Evolutionary conservation across 1,140 invertebrate species (phyloP).

Genomic region (Acyrthosiphon pisum): DNA sequence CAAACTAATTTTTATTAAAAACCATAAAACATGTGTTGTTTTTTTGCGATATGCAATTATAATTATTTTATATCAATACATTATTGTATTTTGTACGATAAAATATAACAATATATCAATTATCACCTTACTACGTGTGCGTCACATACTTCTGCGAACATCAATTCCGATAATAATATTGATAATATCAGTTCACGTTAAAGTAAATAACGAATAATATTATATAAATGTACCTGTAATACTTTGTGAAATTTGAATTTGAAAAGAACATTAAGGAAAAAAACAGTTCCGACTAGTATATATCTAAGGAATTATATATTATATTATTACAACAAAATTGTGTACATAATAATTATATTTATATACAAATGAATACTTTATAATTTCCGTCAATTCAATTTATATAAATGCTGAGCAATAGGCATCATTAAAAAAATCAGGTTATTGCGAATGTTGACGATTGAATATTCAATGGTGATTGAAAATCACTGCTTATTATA

Average conservation of each 20-base stretch:
- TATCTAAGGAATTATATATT: not conserved
- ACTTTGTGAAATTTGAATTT: not conserved
- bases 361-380: not conserved
- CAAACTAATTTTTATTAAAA: not conserved
- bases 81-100: not conserved
- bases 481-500: not conserved
- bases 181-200: not conserved
- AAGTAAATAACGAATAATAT: not conserved
- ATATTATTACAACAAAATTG: not conserved
- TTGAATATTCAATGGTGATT: not conserved
- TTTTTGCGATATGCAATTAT: not conserved
- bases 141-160: not conserved
- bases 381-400: not conserved
- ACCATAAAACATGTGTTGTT: not conserved
- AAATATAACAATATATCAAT: not conserved
- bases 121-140: not conserved
- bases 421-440: conserved; percentile 17
- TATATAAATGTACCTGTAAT: not conserved
- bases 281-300: not conserved
- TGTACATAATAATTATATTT: not conserved
- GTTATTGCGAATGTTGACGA: not conserved
- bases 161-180: not conserved
- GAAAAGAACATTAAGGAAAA: not conserved
- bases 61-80: not conserved
- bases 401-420: not conserved